Evolutionary conservation across 2,888 invertebrate species (phyloP).

Genomic region (Andrena praecox): DNA sequence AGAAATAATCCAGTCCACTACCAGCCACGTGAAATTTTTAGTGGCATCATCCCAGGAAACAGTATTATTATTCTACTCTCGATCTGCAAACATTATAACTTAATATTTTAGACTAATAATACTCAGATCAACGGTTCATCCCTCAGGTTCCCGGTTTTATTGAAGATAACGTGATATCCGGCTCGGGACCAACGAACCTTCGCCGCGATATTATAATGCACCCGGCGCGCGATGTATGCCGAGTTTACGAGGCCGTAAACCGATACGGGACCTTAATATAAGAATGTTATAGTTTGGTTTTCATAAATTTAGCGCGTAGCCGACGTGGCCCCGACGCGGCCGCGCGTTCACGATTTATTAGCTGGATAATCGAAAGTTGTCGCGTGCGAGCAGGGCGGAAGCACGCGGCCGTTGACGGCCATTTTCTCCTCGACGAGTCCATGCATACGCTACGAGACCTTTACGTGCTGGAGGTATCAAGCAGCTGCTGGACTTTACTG

Average conservation of each 20-base stretch:
- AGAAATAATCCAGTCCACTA: too few species aligned
- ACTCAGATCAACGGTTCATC: background rate
- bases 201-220: conserved; percentile 75
- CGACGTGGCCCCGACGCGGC: conserved; percentile 42
- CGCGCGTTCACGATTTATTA: conserved; percentile 51
- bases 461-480: conserved; percentile 47
- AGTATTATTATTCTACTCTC: too few species aligned
- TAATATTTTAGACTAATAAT: too few species aligned
- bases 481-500: conserved; percentile 34
- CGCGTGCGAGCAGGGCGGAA: conserved; percentile 36
- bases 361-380: conserved; percentile 55
- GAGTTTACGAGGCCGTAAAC: conserved; percentile 80
- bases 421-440: conserved; percentile 35
- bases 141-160: conserved; percentile 62
- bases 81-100: too few species aligned
- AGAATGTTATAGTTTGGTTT: conserved; percentile 80
- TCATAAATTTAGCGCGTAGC: conserved; percentile 75
- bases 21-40: too few species aligned
- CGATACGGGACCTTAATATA: conserved; percentile 79
- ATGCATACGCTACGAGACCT: conserved; percentile 41
- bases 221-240: conserved; percentile 70
- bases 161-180: conserved; percentile 63
- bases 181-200: conserved; percentile 24
- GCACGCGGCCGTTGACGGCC: conserved; percentile 21
- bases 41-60: too few species aligned